A percentile compares a stretch with the other conserved stretches of the same genome.
Conservation (phyloP, 2,113 vertebrate species). For the Noctilio leporinus region DNA sequence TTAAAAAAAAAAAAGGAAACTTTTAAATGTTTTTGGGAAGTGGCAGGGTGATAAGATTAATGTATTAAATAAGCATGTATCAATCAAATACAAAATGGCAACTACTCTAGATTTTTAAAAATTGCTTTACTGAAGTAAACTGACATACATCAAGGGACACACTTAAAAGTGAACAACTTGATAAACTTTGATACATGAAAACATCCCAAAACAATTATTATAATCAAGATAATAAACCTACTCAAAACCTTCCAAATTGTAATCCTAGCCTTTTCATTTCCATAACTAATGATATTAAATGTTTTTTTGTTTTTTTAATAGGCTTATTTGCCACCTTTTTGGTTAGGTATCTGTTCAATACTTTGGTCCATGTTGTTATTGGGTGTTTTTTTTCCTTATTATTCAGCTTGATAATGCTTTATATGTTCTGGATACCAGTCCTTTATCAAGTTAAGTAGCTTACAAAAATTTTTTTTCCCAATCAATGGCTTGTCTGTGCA, state of each 20-base stretch:
- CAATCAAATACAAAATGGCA: neutral
- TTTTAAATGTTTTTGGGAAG: neutral
- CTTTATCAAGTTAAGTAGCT: neutral
- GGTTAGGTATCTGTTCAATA: neutral
- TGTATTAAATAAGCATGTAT: neutral
- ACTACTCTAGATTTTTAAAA: conserved; percentile 2
- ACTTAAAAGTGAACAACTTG: neutral
- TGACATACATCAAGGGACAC: neutral
- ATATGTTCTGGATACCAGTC: neutral
- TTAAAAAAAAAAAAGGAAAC: neutral
- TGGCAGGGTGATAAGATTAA: neutral
- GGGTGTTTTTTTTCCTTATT: neutral
- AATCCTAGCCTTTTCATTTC: neutral
- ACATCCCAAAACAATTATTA: neutral
- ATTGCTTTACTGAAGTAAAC: neutral
- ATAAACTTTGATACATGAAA: neutral
- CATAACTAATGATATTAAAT: neutral
- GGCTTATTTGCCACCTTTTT: neutral
- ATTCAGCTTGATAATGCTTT: neutral
- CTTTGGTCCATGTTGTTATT: neutral
- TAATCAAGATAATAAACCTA: neutral
- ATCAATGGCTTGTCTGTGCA: neutral
- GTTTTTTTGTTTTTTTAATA: neutral
- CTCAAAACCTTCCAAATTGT: neutral
- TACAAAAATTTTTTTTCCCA: neutral